Conservation (phyloP, 2,797 vertebrate genomes). For the Selene dorsalis region DNA sequence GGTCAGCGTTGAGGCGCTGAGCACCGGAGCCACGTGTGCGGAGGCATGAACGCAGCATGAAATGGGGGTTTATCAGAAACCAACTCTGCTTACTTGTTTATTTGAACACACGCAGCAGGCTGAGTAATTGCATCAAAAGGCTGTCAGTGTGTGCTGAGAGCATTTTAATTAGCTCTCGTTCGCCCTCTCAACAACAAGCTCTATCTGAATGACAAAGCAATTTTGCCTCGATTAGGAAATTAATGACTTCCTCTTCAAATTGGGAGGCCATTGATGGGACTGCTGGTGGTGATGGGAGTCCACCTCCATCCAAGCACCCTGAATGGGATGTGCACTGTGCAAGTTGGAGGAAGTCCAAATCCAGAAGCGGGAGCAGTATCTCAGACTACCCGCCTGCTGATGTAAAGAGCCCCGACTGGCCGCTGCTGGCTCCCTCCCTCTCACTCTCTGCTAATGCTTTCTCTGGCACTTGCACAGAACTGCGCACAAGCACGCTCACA, state of each 20-base stretch:
- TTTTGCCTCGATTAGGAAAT: slow-evolving; percentile 76
- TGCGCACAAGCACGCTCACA: slow-evolving; percentile 34
- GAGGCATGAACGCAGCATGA: slow-evolving; percentile 55
- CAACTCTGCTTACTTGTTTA: slow-evolving; percentile 56
- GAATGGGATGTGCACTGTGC: slow-evolving; percentile 37
- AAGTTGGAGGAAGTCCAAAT: slow-evolving; percentile 66
- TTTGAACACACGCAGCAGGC: slow-evolving; percentile 59
- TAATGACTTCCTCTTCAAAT: slow-evolving; percentile 70
- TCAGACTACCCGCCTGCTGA: slow-evolving; percentile 64
- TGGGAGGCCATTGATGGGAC: slow-evolving; percentile 55
- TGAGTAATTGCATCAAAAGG: slow-evolving; percentile 67
- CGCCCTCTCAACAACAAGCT: slow-evolving; percentile 64
- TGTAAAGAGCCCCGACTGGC: slow-evolving; percentile 65
- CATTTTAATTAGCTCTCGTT: slow-evolving; percentile 80
- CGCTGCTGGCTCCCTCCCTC: slow-evolving; percentile 56
- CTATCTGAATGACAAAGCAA: slow-evolving; percentile 72
- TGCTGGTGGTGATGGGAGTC: slow-evolving; percentile 59
- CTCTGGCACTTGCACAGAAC: slow-evolving; percentile 55
- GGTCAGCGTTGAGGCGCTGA: slow-evolving; percentile 58
- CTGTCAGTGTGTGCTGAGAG: slow-evolving; percentile 69
- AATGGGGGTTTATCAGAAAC: slow-evolving; percentile 61
- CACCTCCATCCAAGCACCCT: slow-evolving; percentile 43
- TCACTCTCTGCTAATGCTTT: slow-evolving; percentile 61
- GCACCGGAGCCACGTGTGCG: slow-evolving; percentile 9
- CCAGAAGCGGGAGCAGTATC: slow-evolving; percentile 43